Evolutionary conservation across 2,113 vertebrate species (phyloP).

Genomic region (Laticauda laticaudata): DNA sequence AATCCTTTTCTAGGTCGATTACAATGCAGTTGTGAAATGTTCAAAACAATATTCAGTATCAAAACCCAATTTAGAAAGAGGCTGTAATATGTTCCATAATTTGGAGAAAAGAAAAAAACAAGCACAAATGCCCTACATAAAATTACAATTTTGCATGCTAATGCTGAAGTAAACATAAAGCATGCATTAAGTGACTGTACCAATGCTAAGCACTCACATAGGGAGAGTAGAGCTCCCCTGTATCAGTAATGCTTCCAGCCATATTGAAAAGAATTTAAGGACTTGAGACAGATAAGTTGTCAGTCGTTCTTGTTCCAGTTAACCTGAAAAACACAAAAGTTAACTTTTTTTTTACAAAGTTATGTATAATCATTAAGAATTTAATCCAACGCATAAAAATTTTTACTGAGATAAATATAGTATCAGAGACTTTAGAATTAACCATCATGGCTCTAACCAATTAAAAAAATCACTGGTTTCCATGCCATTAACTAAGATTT

Average conservation of each 20-base stretch:
- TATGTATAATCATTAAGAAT: not conserved
- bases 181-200: not conserved
- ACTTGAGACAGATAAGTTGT: not conserved
- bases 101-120: not conserved
- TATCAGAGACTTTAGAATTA: not conserved
- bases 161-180: not conserved
- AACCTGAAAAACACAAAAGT: conserved; percentile 44
- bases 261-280: conserved; percentile 57
- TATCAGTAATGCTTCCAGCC: conserved; percentile 93
- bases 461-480: not conserved
- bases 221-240: conserved; percentile 91
- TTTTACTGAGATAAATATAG: not conserved
- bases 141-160: not conserved
- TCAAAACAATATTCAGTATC: not conserved
- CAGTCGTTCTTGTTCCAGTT: not conserved
- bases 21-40: not conserved
- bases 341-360: not conserved
- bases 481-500: not conserved
- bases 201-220: conserved; percentile 80
- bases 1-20: not conserved
- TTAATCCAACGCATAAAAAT: not conserved
- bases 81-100: not conserved
- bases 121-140: fast-evolving
- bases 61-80: not conserved
- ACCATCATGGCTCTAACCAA: not conserved